Conservation (phyloP, 2,797 vertebrate genomes). For the Anomalospiza imberbis region DNA sequence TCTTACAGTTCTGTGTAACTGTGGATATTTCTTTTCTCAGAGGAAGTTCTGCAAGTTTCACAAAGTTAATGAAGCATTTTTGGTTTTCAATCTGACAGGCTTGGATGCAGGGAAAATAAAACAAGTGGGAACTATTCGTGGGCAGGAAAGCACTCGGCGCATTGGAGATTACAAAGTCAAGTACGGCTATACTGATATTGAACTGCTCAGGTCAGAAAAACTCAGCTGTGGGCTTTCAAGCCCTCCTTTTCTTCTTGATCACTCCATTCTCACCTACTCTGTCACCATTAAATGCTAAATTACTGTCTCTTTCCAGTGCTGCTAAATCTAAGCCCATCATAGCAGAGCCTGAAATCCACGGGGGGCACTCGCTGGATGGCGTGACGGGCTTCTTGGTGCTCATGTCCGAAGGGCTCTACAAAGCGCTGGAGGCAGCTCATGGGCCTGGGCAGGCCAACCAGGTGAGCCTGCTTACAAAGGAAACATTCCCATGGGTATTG, state of each 20-base stretch:
- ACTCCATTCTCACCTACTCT: background rate
- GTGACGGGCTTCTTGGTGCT: conserved; percentile 92
- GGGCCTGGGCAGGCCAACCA: conserved; percentile 96
- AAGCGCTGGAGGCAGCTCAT: conserved; percentile 91
- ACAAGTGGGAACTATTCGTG: conserved; percentile 86
- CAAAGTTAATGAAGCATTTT: background rate
- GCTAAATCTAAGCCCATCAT: conserved; percentile 91
- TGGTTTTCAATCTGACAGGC: conserved; percentile 72
- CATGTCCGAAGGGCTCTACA: conserved; percentile 96
- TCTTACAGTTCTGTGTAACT: background rate
- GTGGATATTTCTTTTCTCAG: background rate
- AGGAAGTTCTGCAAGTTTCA: background rate
- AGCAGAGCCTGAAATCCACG: conserved; percentile 91
- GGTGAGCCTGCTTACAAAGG: conserved; percentile 69
- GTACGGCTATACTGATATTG: conserved; percentile 91
- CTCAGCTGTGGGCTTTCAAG: background rate
- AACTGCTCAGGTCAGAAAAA: conserved; percentile 86
- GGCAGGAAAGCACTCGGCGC: conserved; percentile 91
- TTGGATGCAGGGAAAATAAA: conserved; percentile 88
- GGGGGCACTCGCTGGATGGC: conserved; percentile 85
- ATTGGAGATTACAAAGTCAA: conserved; percentile 95
- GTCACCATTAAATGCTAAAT: background rate
- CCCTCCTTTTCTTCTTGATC: background rate
- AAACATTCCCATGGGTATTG: accelerated
- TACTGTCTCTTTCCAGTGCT: conserved; percentile 67